Base-by-base conservation (phyloP, 2,113 vertebrate species). In the Sander lucioperca region DNA sequence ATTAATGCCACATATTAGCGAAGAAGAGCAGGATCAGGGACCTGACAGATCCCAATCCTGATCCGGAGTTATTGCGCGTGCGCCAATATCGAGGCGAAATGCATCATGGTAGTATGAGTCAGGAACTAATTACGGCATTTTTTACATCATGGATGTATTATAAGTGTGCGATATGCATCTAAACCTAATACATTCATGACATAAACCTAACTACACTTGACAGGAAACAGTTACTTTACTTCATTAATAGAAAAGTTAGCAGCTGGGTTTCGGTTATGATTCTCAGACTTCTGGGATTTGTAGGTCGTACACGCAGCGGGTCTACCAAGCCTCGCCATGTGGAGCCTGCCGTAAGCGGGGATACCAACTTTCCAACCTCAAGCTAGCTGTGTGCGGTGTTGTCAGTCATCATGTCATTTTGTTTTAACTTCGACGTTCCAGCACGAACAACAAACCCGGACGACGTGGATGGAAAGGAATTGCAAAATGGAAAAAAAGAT, bases 371-470 rank as follows among this genome's bases (percentile, higher is more conserved):
- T 73, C 1, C 7, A 23, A 12, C 16, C 45, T 88, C 10, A 16
- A 21, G 3, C 27, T 45, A 25, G 13, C 15, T 10, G 30, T 56
- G 13, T 59, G 48, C 4, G 2, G 16, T 43, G 51, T 21, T 76
- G 5, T 68, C 5, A 43, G 59, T 62, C 58, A 91, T 80, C 21
- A 96, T 96, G 95, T 95, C 94, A 1, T 96, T 96, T 85, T 93
- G 92, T 80, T 96, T 96, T 82, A 95, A 96, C 79, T 96, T 96
- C 53, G 87, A 94, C 48, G 70, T 96, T 39, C 79, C 90, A 9
- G 67, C 63, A 48, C 69, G 87, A 63, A 51, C 87, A 50, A 61
- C 56, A 47, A 53, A 61, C 1, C 13, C n/a, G 2, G 48, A 48
- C 2, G 61, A 62, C 16, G 72, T n/a, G 70, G 75, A 27, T 30